Evolutionary conservation across 2,888 invertebrate genomes (phyloP), one percentile per base, ranked within the genome.

Genomic region (Protodeltote pygarga): DNA sequence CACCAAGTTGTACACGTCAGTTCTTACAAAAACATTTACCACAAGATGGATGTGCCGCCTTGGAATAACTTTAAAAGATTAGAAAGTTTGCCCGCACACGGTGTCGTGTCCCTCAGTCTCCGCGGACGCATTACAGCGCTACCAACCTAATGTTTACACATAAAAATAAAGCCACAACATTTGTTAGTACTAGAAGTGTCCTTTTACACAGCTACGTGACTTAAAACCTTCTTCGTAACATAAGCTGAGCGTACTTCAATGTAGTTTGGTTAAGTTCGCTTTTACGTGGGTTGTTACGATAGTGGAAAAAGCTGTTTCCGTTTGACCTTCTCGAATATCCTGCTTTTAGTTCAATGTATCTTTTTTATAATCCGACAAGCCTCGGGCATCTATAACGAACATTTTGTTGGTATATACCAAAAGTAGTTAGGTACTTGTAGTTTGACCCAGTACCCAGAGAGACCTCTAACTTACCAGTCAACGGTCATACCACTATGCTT

Each of bases 41-140:
- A 67, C 64, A 73, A 77, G 78, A 81, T 60, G 69, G 62, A 81
- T 76, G 71, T 58, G 62, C 41, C 24, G 51, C 53, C 58, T 66
- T 65, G 60, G 61, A 68, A 61, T 67, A 84, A 85, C 77, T 83
- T 85, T 74, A 80, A 81, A 82, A 83, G 82, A 85, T 85, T 83
- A 85, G 75, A 75, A 84, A 85, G 82, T 85, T 83, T 64, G 54
- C 64, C 59, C 71, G 20, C 39, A 51, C 64, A 71, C 63, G 75
- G 72, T 61, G 47, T 55, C 50, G 50, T 59, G 62, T 59, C 46
- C 57, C 55, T 35, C 48, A 35, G 65, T 75, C 82, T 75, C 81
- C 33, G 40, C 45, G 76, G 79, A 70, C 73, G 65, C 76, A 76
- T 81, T 77, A 77, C 65, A 54, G 38, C 35, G 14, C 47, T 35